Base-by-base conservation (phyloP, 2,797 vertebrate genomes). In the Gymnothorax reevesii region DNA sequence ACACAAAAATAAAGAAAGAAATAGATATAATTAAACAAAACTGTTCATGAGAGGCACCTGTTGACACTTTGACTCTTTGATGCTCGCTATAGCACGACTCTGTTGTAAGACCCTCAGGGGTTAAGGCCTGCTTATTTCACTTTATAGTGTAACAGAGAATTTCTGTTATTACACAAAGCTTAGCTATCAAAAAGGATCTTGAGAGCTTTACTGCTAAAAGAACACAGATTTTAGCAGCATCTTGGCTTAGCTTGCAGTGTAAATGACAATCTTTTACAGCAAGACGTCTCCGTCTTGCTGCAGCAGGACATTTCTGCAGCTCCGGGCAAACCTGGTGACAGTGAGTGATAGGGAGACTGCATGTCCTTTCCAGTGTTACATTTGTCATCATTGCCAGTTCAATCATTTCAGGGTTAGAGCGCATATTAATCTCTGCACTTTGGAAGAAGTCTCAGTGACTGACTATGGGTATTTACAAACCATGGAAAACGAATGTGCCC, bases 351-450 rank as follows among this genome's bases (percentile, higher is more conserved):
- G 88, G 60, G 89, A 88, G 87, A 88, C 88, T 86, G 71, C 88
- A 88, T 91, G 93, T 93, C 91, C 87, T 92, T 89, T 88, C 84
- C 79, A 84, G 88, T 89, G 89, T 92, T 90, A 93, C 89, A 95
- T 95, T 92, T 93, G 93, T 95, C 94, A 95, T 95, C 91, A 93
- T 93, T 87, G 91, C 91, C 89, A 86, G 89, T 90, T 93, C 90
- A 94, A 93, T 93, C 92, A 83, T 94, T 93, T 94, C 94, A 95
- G 94, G 94, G 94, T 94, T 93, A 92, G 92, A 83, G 75, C 79
- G 66, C 90, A 89, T 92, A 94, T 96, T 94, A 92, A 95, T 96
- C 94, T 92, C 88, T 85, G 42, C 89, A 73, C 90, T 91, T 92
- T 92, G 89, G 88, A 91, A 89, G 90, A 90, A 90, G 89, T 91